Evolutionary conservation across 2,113 vertebrate species (phyloP).

Genomic region (Strix uralensis): DNA sequence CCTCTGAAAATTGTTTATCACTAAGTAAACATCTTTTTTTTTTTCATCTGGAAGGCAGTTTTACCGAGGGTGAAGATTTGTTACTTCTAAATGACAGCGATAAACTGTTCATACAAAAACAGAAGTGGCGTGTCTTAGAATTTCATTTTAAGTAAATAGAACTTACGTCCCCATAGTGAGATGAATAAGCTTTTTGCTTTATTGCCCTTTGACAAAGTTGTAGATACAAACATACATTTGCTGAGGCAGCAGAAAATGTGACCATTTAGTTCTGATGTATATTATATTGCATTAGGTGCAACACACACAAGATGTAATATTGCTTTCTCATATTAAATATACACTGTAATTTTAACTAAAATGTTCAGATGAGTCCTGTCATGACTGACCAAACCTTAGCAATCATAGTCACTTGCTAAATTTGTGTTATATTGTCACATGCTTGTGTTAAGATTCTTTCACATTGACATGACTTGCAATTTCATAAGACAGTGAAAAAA

Average conservation of each 20-base stretch:
- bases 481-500: neutral
- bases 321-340: slow-evolving; percentile 40
- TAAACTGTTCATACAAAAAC: slow-evolving; percentile 46
- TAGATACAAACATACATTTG: slow-evolving; percentile 31
- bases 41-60: slow-evolving; percentile 50
- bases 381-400: neutral
- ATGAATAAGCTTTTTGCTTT: slow-evolving; percentile 63
- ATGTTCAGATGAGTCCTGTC: neutral
- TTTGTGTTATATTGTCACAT: neutral
- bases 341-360: slow-evolving; percentile 6
- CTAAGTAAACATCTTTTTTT: slow-evolving; percentile 21
- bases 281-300: slow-evolving; percentile 19
- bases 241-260: slow-evolving; percentile 53
- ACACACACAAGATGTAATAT: neutral
- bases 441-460: neutral
- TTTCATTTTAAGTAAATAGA: slow-evolving; percentile 57
- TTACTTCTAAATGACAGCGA: slow-evolving; percentile 44
- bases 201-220: slow-evolving; percentile 62
- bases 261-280: neutral
- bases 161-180: slow-evolving; percentile 22
- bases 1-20: slow-evolving; percentile 44
- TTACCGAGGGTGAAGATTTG: slow-evolving; percentile 55
- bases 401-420: slow-evolving; percentile 8
- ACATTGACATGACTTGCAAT: neutral
- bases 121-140: slow-evolving; percentile 9